Base-by-base conservation (phyloP, 1,140 invertebrate species). In the Mya arenaria region DNA sequence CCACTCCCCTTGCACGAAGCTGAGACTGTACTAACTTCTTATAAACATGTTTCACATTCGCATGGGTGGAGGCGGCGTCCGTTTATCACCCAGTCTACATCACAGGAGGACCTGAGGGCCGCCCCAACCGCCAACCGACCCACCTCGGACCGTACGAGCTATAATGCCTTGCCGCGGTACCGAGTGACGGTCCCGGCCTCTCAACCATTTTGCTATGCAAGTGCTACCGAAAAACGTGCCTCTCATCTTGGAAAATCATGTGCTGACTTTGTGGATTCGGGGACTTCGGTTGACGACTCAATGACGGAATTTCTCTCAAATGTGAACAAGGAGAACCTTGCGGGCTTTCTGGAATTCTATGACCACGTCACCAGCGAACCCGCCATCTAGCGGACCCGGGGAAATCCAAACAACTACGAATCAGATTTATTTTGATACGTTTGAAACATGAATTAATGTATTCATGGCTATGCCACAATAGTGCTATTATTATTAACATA, bases 361-460 rank as follows among this genome's bases (percentile, higher is more conserved):
- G 77, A 80, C 23, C 56, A 44, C 60, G 37, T 80, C 17, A 80
- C 77, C 32, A 80, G 34, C n/a, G n/a, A 23, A 23, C 15, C 77
- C 23, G 60, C 58, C 13, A 69, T 69, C 25, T 65, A 80, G 68
- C 34, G 44, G 25, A 66, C 77, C 5, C 52, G 65, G 62, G 39
- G 77, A 41, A 80, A 80, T 71, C 65, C 77, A 25, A 58, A 68
- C 23, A 80, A 80, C 37, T 80, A 80, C 37, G 77, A 80, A 56
- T 55, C 77, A 30, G 77, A 60, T 5, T 80, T 69, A 60, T 80
- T 69, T 62, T 80, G 39, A 80, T n/a, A n/a, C n/a, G n/a, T n/a
- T n/a, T n/a, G n/a, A n/a, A n/a, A n/a, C n/a, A 32, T 36, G 6
- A 17, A 23, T 34, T 63, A 34, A 34, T 65, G 34, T 10, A 65